A percentile compares a stretch with the other conserved stretches of the same genome.
These are phyloP conservation scores for Dendrolimus pini DNA, from an alignment of 2,888 invertebrate genomes.

Conservation along the genomic window DNA sequence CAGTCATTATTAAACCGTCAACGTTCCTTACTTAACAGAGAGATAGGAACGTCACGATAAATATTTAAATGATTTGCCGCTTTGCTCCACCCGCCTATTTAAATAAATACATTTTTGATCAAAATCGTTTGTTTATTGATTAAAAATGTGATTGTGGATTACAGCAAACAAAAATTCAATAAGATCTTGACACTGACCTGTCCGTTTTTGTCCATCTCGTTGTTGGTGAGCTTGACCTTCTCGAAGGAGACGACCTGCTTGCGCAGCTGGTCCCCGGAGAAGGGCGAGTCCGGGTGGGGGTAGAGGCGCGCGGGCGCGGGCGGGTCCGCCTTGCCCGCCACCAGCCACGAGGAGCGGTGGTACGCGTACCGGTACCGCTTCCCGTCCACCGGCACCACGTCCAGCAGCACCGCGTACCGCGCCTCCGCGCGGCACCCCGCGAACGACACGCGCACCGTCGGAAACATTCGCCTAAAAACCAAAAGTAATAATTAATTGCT, in stretches of 20 bases:
- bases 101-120: too few relatives aligned
- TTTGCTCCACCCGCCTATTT: too few relatives aligned
- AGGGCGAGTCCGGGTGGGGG: conserved; percentile 97
- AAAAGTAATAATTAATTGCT: conserved; percentile 2
- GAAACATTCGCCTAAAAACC: conserved; percentile 94
- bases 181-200: conserved; percentile 81
- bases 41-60: too few relatives aligned
- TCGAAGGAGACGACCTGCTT: conserved; percentile 99
- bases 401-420: conserved; percentile 94
- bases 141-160: too few relatives aligned
- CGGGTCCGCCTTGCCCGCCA: conserved; percentile 98
- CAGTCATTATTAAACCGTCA: too few relatives aligned
- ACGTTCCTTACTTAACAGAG: too few relatives aligned
- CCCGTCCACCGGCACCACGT: conserved; percentile 97
- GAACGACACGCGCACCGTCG: conserved; percentile 96
- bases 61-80: too few relatives aligned
- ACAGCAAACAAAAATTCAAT: too few relatives aligned
- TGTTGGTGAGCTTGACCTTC: conserved; percentile 98
- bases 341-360: conserved; percentile 98
- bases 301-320: conserved; percentile 95
- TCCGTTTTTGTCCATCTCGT: conserved; percentile 97
- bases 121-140: too few relatives aligned
- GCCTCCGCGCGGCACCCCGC: conserved; percentile 88
- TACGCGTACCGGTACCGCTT: conserved; percentile 98
- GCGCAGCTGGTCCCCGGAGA: conserved; percentile 94